phyloP scores from a whole-genome alignment of 2,113 vertebrate species.

The Megaleporinus macrocephalus region DNA sequence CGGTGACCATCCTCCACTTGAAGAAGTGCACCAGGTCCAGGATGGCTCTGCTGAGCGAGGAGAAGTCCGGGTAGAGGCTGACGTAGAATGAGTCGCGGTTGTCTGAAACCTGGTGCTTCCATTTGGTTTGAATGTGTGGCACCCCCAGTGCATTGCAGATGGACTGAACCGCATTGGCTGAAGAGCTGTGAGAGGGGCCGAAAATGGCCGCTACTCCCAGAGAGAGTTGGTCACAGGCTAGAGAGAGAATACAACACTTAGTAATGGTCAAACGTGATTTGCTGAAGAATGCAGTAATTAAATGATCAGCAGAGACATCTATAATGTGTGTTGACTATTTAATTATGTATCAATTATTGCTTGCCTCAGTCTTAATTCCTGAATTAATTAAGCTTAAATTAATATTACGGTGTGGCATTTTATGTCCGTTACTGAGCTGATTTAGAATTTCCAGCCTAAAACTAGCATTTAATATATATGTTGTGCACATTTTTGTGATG shows the following conservation, averaged over 20 bases:
- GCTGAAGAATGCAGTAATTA: neutral
- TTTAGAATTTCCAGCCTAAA: too few relatives aligned
- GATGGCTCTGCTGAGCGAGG: constrained; percentile 96
- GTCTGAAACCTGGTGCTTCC: constrained; percentile 99
- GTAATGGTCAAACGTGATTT: neutral
- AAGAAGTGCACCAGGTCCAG: constrained; percentile 99
- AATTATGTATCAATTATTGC: neutral
- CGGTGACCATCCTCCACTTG: constrained; percentile 98
- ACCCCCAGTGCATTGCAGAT: constrained; percentile 98
- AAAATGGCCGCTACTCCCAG: constrained; percentile 99
- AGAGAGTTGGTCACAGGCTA: constrained; percentile 99
- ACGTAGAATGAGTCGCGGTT: constrained; percentile 98
- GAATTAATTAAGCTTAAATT: neutral
- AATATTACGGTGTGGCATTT: neutral
- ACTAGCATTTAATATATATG: too few relatives aligned
- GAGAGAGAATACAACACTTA: constrained; percentile 64
- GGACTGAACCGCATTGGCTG: constrained; percentile 97
- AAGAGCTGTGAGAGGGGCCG: constrained; percentile 97
- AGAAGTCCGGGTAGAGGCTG: constrained; percentile 97
- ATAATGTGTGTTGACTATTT: neutral
- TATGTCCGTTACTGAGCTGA: too few relatives aligned
- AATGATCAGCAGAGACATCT: neutral
- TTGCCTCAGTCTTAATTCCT: neutral
- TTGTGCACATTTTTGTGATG: too few relatives aligned
- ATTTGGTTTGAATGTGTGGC: constrained; percentile 98